Evolutionary conservation across 2,888 invertebrate species (phyloP).

Genomic region (Odiellus spinosus): DNA sequence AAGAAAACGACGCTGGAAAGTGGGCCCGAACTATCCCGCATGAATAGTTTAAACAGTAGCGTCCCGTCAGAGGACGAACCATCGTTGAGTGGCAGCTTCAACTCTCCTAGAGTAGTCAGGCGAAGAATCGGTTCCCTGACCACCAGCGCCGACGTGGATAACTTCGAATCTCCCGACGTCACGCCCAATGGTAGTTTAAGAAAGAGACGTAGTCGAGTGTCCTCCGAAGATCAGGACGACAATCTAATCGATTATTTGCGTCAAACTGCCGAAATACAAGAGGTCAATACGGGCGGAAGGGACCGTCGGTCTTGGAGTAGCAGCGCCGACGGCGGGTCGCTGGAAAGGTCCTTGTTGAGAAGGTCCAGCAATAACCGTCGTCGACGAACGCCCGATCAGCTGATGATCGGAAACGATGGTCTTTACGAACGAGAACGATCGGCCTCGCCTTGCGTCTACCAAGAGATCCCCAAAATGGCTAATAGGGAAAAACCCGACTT

Average conservation of each 20-base stretch:
- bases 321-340: constrained; percentile 25
- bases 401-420: constrained; percentile 10
- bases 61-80: constrained; percentile 42
- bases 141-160: constrained; percentile 12
- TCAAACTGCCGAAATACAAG: constrained; percentile 11
- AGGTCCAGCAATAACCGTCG: constrained; percentile 52
- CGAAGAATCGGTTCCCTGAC: constrained; percentile 44
- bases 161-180: constrained; percentile 42
- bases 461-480: constrained; percentile 35
- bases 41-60: constrained; percentile 18
- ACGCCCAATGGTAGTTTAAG: constrained; percentile 77
- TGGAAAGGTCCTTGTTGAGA: constrained; percentile 77
- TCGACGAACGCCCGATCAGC: constrained; percentile 59
- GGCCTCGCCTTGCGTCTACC: constrained; percentile 24
- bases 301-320: constrained; percentile 55
- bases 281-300: constrained; percentile 1
- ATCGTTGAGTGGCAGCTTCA: constrained; percentile 31
- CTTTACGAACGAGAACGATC: constrained; percentile 21
- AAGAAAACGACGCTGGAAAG: constrained; percentile 22
- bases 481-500: constrained; percentile 5
- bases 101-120: constrained; percentile 49
- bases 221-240: constrained; percentile 60
- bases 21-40: constrained; percentile 17
- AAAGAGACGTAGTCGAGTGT: constrained; percentile 53
- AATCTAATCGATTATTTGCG: constrained; percentile 43